A percentile compares a stretch with the other conserved stretches of the same genome.
Evolutionary conservation across 2,113 vertebrate genomes (phyloP).

Genomic region (Guaruba guarouba): DNA sequence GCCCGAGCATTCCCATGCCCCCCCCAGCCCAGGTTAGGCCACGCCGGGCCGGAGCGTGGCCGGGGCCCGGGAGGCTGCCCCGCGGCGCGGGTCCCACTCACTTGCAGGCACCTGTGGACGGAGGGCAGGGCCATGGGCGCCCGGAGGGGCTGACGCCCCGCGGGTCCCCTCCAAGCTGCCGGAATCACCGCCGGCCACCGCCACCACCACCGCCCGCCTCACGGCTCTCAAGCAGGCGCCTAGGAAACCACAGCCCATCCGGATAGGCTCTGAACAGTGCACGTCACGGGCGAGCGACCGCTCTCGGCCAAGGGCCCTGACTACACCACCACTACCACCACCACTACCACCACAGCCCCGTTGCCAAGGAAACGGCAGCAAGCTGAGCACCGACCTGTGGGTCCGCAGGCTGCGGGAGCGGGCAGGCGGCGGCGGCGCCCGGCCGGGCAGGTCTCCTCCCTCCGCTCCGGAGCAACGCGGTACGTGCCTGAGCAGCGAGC

Average conservation of each 20-base stretch:
- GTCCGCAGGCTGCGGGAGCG: no score
- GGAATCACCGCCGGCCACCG: fast-evolving
- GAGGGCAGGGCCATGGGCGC: conserved; percentile 1
- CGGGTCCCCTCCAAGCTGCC: not conserved
- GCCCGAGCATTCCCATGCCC: not conserved
- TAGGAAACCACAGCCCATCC: fast-evolving
- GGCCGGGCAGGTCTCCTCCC: not conserved
- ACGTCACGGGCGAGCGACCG: not conserved
- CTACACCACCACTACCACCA: fast-evolving
- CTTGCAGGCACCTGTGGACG: conserved; percentile 37
- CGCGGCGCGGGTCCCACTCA: conserved; percentile 5
- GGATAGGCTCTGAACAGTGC: fast-evolving
- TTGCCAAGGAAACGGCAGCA: not conserved
- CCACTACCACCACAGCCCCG: not conserved
- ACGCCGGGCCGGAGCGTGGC: not conserved
- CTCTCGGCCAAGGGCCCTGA: fast-evolving
- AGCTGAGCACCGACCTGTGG: no score
- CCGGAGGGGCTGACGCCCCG: no score
- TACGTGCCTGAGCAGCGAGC: not conserved
- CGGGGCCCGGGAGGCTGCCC: not conserved
- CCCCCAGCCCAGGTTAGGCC: not conserved
- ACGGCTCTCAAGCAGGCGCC: not conserved
- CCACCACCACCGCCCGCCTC: not conserved
- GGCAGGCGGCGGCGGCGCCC: no score
- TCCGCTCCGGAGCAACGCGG: not conserved